Percentiles rank a stretch among this genome's conserved stretches.
phyloP scores from a whole-genome alignment of 2,113 vertebrate species.

The Pterocles burchelli region DNA sequence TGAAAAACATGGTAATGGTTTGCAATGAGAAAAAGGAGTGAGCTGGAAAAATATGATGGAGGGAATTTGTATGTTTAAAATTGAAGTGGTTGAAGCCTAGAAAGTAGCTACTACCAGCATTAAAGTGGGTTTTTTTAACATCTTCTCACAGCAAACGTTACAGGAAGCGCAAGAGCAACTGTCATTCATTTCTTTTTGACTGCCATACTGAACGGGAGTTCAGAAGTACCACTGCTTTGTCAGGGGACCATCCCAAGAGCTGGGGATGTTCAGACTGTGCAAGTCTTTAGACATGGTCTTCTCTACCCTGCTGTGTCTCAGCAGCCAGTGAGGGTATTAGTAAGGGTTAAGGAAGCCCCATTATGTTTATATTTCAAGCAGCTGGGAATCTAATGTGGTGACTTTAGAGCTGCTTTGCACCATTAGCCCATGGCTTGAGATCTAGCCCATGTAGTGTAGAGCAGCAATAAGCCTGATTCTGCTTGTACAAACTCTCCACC shows the following conservation, averaged over 20 bases:
- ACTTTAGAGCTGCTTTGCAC: neutral
- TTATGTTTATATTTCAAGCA: neutral
- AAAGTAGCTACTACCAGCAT: neutral
- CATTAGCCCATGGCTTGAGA: neutral
- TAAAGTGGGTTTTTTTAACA: rapidly evolving
- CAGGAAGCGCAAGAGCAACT: neutral
- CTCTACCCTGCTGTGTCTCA: neutral
- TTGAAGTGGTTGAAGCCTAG: neutral
- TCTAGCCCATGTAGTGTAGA: neutral
- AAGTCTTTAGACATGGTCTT: neutral
- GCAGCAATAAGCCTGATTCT: neutral
- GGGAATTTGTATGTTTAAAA: neutral
- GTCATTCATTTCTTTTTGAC: neutral
- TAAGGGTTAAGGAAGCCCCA: neutral
- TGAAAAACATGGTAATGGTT: neutral
- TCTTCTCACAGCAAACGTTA: neutral
- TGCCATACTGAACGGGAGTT: neutral
- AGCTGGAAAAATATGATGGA: neutral
- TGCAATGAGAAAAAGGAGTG: neutral
- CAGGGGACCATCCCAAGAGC: neutral
- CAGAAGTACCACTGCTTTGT: neutral
- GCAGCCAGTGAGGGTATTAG: neutral
- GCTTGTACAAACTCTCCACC: neutral
- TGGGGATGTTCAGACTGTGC: neutral
- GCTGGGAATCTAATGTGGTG: neutral